Conservation (phyloP, 2,113 vertebrate genomes). For the Channa maculata region DNA sequence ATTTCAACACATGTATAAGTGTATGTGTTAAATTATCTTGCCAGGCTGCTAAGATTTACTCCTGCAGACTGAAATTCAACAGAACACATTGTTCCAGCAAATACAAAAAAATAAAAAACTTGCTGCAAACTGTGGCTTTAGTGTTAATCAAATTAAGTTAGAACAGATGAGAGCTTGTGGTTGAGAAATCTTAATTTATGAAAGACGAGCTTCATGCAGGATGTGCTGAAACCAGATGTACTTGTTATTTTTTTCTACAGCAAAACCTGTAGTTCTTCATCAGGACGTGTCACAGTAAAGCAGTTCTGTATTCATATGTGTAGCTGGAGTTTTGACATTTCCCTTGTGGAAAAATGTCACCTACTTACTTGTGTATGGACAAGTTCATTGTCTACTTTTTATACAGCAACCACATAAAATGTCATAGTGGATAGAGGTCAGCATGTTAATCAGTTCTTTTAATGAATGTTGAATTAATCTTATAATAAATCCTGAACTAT, state of each 20-base stretch:
- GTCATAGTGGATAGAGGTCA: neutral
- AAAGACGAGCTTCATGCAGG: neutral
- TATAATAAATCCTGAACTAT: too few relatives aligned
- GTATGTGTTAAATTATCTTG: conserved; percentile 68
- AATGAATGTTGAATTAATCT: too few relatives aligned
- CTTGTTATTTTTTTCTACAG: neutral
- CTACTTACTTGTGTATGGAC: too few relatives aligned
- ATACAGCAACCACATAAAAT: neutral
- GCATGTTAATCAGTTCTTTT: neutral
- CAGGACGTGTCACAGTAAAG: neutral
- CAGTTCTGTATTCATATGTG: neutral
- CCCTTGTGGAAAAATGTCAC: too few relatives aligned
- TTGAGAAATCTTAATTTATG: conserved; percentile 1
- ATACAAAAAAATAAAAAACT: neutral
- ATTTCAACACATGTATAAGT: conserved; percentile 63
- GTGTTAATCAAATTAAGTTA: conserved; percentile 35
- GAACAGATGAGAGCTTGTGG: neutral
- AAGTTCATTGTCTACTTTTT: neutral
- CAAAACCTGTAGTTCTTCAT: neutral
- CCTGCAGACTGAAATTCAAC: conserved; percentile 52
- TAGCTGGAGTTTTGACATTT: neutral
- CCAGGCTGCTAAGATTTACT: conserved; percentile 54
- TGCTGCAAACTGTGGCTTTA: conserved; percentile 14
- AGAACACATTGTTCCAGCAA: conserved; percentile 57
- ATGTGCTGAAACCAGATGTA: conserved; percentile 24